Evolutionary conservation across 2,797 vertebrate species (phyloP), one percentile per base, ranked within the genome.

Genomic region (Phyllotis vaccarum): DNA sequence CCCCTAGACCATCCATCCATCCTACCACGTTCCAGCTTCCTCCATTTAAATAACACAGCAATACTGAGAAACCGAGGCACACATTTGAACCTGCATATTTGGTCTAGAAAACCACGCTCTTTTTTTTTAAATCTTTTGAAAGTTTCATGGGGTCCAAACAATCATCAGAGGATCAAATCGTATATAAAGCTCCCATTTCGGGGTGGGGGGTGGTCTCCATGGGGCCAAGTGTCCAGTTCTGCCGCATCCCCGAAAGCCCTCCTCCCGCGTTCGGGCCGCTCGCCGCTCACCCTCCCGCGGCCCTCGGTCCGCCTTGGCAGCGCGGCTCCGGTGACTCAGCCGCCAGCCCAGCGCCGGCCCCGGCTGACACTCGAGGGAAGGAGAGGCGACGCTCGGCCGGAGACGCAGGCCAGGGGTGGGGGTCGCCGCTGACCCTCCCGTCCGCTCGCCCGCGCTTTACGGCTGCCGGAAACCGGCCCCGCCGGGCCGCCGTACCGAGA

Each of bases 381-480:
- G n/a, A 52, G 16, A 87, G 85, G 49, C 14, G 24, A 56, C 85
- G 52, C 49, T 87, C 9, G 52, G 85, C 22, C 62, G 2, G 19
- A 64, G 43, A 34, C 19, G 31, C 82, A 19, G 21, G 82, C 31
- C 43, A 0, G 21, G 21, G 43, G 31, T 31, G 17, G 43, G 62
- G 62, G 83, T 27, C 49, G 78, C 60, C 96, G n/a, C n/a, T 37
- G 64, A n/a, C 94, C 2, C 17, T 29, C 96, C 1, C 31, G 37
- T 95, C 11, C 40, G 37, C 95, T 2, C 31, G 49, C 94, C 7
- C 40, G 40, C 95, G 98, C 98, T 98, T 98, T 98, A 97, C 98
- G 98, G 97, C 98, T 98, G 98, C 98, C 97, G 98, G 97, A 98
- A 97, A 97, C 93, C 90, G 94, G 96, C 68, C 83, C 82, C 70